Base-by-base conservation (phyloP, 2,888 invertebrate species). In the Auanema freiburgensis region DNA sequence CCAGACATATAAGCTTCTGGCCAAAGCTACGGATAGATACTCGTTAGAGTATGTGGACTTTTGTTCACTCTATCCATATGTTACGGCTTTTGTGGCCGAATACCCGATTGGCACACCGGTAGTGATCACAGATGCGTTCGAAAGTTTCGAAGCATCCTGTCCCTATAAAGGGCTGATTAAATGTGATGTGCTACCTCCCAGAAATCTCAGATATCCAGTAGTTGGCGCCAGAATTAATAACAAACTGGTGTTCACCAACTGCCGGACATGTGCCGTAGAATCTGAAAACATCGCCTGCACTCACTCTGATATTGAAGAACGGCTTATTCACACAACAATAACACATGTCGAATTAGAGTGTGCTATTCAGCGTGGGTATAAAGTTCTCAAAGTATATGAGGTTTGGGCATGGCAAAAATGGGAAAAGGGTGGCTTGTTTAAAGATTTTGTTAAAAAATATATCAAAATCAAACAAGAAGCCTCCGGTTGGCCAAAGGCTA, bases 401-500 rank as follows among this genome's bases (percentile, higher is more conserved):
- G 43, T 43, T 43, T 43, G 43, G 43, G 43, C 11, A n/a, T 43
- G 43, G 43, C 12, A 43, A 12, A n/a, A 43, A 43, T 43, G 43
- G 43, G 43, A 43, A n/a, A 43, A 43, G 43, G 43, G 43, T 14
- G 43, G 43, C n/a, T 14, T 43, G 11, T 43, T 43, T 14, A 43
- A 43, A n/a, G 43, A n/a, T 14, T 43, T 43, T 14, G n/a, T 14
- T 11, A n/a, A 43, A n/a, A 43, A 43, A n/a, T 43, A 43, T 14
- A 43, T 43, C 43, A 43, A 43, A n/a, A 43, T 43, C 43, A 43
- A 43, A n/a, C 43, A 43, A n/a, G 43, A 43, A 43, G 43, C 43
- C n/a, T 12, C 12, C 43, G 43, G 43, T 11, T 43, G 43, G 43
- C 43, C 43, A 43, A 11, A n/a, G n/a, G 12, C 43, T 11, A n/a